A percentile compares a stretch with the other conserved stretches of the same genome.
phyloP scores from a whole-genome alignment of 35 echinoderm and acorn worm species.

The Ophiothrix spiculata region DNA sequence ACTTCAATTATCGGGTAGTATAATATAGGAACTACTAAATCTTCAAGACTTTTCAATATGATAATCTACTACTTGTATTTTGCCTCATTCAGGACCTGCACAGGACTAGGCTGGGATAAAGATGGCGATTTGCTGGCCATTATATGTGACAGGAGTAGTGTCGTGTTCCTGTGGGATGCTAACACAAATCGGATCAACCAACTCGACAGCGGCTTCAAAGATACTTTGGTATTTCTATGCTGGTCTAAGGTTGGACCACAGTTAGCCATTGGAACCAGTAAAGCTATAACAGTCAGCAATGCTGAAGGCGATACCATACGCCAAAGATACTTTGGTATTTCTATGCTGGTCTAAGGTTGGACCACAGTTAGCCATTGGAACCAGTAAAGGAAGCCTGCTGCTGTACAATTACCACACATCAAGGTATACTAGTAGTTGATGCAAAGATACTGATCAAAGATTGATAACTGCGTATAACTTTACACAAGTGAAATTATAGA shows the following conservation, averaged over 20 bases:
- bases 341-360: conserved; percentile 84
- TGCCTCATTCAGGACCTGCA: conserved; percentile 52
- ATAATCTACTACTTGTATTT: not conserved
- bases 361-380: conserved; percentile 92
- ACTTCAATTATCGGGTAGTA: too few species aligned
- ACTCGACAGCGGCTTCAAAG: conserved; percentile 98
- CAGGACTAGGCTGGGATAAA: conserved; percentile 84
- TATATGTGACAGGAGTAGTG: conserved; percentile 82
- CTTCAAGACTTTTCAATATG: not conserved
- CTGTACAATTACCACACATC: conserved; percentile 98
- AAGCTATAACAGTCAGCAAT: too few species aligned
- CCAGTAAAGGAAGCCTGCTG: conserved; percentile 83
- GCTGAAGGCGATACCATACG: too few species aligned
- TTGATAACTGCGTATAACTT: too few species aligned
- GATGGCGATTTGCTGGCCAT: conserved; percentile 95
- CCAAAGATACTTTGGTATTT: conserved; percentile 71
- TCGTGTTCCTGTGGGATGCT: conserved; percentile 95
- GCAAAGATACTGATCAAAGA: too few species aligned
- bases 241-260: conserved; percentile 96
- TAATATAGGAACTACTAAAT: too few species aligned
- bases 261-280: conserved; percentile 76
- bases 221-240: conserved; percentile 54
- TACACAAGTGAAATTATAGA: too few species aligned
- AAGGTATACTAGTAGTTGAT: conserved; percentile 75
- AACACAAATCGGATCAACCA: conserved; percentile 82